Base-by-base conservation (phyloP, 2,797 vertebrate species). In the Rhyacichthys aspro region DNA sequence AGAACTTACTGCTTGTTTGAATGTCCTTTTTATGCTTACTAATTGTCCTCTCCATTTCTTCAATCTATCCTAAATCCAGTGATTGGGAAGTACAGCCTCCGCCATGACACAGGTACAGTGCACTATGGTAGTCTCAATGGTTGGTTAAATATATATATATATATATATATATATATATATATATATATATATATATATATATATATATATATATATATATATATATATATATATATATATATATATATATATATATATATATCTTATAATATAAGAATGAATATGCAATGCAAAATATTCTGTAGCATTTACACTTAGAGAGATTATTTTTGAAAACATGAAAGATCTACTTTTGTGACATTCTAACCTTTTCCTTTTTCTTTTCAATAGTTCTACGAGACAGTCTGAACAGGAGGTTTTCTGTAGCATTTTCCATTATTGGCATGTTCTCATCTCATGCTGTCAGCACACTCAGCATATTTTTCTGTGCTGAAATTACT, bases 371-470 rank as follows among this genome's bases (percentile, higher is more conserved):
- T 7, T 60, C 28, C 52, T 58, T 42, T 44, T 43, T 49, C 23
- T 55, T 58, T 42, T 53, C 38, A 7, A 12, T 2, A 96, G 95
- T 95, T 70, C 92, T 97, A 89, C 93, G 93, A 33, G 95, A 98
- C 86, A 93, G 91, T 0, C 91, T 98, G 85, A 98, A 97, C 85
- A 95, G 94, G 81, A 96, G 95, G 46, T 98, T 98, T 88, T 98
- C 97, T 1, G 92, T 96, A 1, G 92, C 95, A 0, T 98, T 99
- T 84, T 98, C 97, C 86, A 95, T 98, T 52, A 96, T 99, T 62
- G 97, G 97, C 74, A 98, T 99, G 97, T 98, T 99, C 76, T 97
- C 97, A 5, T 98, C 97, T 0, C 96, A 97, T 0, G 97, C 97
- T 0, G 96, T 98, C 74, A 97, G 96, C 83, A 96, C 91, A 37